These are phyloP conservation scores for Sceloporus tristichus DNA, from an alignment of 2,113 vertebrate species.

Conservation along the genomic window DNA sequence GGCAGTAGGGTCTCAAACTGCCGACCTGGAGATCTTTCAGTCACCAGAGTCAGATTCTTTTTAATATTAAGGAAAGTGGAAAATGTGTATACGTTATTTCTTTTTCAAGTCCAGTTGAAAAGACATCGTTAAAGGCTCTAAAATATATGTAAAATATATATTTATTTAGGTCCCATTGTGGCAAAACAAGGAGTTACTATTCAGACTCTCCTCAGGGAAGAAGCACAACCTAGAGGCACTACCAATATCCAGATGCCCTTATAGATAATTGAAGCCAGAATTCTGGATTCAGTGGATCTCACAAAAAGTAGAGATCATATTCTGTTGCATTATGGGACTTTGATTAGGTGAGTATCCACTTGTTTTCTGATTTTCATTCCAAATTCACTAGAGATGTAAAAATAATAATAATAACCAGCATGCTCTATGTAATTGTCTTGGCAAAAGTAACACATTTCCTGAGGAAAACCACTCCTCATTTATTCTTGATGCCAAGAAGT, in stretches of 20 bases:
- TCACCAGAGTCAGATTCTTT: not conserved
- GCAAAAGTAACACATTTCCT: not conserved
- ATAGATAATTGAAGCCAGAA: too few species aligned
- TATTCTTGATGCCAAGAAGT: not conserved
- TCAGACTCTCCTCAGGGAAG: not conserved
- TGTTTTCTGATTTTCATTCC: not conserved
- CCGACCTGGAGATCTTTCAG: too few species aligned
- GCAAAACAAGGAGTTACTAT: not conserved
- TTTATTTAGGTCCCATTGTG: not conserved
- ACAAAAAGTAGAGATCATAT: too few species aligned
- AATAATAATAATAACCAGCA: not conserved
- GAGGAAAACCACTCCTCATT: not conserved
- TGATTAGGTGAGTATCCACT: not conserved
- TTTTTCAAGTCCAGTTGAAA: not conserved
- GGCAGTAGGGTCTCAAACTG: too few species aligned
- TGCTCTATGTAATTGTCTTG: not conserved
- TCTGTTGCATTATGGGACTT: not conserved
- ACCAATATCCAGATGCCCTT: too few species aligned
- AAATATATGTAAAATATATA: not conserved
- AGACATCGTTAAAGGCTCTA: not conserved
- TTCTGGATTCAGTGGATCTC: too few species aligned
- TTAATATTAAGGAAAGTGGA: not conserved
- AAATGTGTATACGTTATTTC: not conserved
- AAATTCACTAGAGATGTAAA: too few species aligned
- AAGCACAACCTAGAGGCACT: not conserved